phyloP scores from a whole-genome alignment of 2,113 vertebrate genomes.

The Chaetura pelagica region DNA sequence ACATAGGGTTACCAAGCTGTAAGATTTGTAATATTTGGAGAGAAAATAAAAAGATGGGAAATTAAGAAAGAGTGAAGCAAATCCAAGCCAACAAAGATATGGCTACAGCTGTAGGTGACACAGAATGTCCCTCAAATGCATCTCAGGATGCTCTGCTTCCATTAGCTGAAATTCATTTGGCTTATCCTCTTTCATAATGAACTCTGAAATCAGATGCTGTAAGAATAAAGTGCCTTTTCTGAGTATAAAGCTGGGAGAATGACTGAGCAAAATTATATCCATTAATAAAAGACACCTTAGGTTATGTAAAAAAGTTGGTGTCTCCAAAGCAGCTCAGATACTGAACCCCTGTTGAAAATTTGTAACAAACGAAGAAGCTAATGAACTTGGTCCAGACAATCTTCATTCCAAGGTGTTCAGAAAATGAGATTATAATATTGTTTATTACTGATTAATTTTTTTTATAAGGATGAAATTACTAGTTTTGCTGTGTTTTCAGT shows the following conservation, averaged over 20 bases:
- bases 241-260: not conserved
- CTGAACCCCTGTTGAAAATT: not conserved
- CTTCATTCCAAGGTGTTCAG: not conserved
- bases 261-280: not conserved
- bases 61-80: not conserved
- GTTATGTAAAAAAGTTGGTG: not conserved
- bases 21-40: not conserved
- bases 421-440: not conserved
- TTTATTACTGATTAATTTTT: not conserved
- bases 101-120: not conserved
- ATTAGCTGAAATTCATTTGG: slow-evolving; percentile 27
- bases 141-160: not conserved
- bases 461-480: not conserved
- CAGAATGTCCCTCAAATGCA: not conserved
- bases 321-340: not conserved
- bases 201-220: slow-evolving; percentile 8
- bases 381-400: not conserved
- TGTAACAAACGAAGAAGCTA: not conserved
- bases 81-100: not conserved
- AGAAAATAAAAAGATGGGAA: not conserved
- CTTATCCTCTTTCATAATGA: not conserved
- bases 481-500: not conserved
- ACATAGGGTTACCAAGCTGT: not conserved
- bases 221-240: slow-evolving; percentile 20
- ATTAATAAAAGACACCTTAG: not conserved